phyloP scores from a whole-genome alignment of 2,113 vertebrate species.

The Mohoua ochrocephala region DNA sequence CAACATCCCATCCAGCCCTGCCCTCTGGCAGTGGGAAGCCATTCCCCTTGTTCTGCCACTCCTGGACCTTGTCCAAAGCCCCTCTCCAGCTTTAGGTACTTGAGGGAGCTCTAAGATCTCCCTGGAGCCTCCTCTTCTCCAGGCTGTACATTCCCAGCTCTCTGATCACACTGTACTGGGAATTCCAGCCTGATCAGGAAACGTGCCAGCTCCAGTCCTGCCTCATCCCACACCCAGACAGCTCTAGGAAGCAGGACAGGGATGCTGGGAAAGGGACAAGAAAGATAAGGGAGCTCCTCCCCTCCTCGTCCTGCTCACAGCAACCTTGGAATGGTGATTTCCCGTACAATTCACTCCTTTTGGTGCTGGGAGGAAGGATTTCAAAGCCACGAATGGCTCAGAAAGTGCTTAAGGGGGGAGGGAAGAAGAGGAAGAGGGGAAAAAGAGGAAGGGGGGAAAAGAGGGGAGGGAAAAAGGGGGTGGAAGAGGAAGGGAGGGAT shows the following conservation, averaged over 20 bases:
- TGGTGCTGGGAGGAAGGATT: neutral
- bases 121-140: neutral
- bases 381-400: neutral
- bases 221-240: neutral
- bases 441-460: neutral
- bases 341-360: neutral
- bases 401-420: neutral
- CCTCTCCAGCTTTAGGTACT: neutral
- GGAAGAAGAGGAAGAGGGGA: no score
- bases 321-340: neutral
- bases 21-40: neutral
- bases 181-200: neutral
- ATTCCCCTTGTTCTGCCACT: accelerated
- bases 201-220: neutral
- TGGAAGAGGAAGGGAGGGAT: neutral
- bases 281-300: neutral
- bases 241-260: neutral
- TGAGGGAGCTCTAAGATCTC: neutral
- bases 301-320: neutral
- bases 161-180: neutral
- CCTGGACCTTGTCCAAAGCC: neutral
- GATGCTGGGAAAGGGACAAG: neutral
- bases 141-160: neutral
- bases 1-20: neutral
- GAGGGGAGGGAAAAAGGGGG: neutral